Evolutionary conservation across 2,888 invertebrate genomes (phyloP).

Genomic region (Perizoma affinitatum): DNA sequence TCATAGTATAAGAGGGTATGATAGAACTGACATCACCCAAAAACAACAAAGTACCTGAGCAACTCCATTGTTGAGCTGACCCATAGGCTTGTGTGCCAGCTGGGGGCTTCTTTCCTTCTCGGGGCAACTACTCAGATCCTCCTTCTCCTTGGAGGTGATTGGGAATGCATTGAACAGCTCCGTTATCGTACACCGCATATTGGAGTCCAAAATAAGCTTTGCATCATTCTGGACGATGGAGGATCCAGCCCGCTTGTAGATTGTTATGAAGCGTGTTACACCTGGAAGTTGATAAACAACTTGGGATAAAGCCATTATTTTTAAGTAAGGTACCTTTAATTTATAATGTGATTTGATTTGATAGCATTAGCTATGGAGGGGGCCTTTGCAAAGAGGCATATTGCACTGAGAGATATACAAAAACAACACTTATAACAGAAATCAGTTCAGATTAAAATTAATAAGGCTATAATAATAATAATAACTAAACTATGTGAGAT

Average conservation of each 20-base stretch:
- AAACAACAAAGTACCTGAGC: conserved; percentile 75
- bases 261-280: conserved; percentile 86
- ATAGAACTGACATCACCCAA: no score
- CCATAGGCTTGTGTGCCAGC: conserved; percentile 83
- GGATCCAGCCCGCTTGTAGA: conserved; percentile 88
- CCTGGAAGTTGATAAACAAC: conserved; percentile 66
- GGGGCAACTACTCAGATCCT: conserved; percentile 87
- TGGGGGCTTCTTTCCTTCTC: conserved; percentile 86
- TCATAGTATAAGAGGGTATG: no score
- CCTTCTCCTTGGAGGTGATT: conserved; percentile 87
- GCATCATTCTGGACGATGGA: conserved; percentile 88
- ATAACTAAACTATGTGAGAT: no score
- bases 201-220: conserved; percentile 85
- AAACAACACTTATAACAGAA: no score
- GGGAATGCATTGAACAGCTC: conserved; percentile 87
- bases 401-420: no score
- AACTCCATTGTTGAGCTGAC: conserved; percentile 87
- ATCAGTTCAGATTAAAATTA: no score
- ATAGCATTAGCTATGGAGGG: no score
- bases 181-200: conserved; percentile 86
- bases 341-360: no score
- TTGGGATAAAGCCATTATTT: no score
- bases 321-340: no score
- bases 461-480: no score
- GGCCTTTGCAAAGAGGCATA: no score